Conservation (phyloP, 1,140 invertebrate genomes). For the Bombus picipes region DNA sequence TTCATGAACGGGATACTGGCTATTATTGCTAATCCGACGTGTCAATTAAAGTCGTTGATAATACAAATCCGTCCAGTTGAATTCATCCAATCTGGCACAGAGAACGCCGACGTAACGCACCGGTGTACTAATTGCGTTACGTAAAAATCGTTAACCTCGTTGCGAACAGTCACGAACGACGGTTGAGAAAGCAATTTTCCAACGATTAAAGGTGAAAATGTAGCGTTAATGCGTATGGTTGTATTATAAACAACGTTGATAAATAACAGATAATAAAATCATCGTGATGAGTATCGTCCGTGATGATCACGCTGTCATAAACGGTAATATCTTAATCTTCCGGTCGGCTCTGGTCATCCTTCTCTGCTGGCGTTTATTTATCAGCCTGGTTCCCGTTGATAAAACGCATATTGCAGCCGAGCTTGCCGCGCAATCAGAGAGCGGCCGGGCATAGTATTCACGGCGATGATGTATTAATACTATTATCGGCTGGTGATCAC, state of each 20-base stretch:
- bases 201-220: neutral
- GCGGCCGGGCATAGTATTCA: constrained; percentile 62
- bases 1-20: neutral
- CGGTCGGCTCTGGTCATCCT: constrained; percentile 3
- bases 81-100: neutral
- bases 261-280: constrained; percentile 1
- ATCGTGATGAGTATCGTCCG: constrained; percentile 2
- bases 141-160: constrained; percentile 33
- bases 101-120: neutral
- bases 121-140: constrained; percentile 27
- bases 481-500: constrained; percentile 74
- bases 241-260: neutral
- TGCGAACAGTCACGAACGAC: too few relatives aligned
- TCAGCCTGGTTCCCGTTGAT: constrained; percentile 58
- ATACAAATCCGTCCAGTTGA: constrained; percentile 29
- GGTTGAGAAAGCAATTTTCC: neutral
- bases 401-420: constrained; percentile 65
- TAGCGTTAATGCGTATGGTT: neutral
- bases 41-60: constrained; percentile 50
- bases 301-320: neutral
- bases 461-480: constrained; percentile 76
- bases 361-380: constrained; percentile 46
- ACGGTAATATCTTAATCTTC: constrained; percentile 51
- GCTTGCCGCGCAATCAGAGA: constrained; percentile 69
- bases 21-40: constrained; percentile 37